Evolutionary conservation across 2,888 invertebrate genomes (phyloP).

Genomic region (Saturnia japonica): DNA sequence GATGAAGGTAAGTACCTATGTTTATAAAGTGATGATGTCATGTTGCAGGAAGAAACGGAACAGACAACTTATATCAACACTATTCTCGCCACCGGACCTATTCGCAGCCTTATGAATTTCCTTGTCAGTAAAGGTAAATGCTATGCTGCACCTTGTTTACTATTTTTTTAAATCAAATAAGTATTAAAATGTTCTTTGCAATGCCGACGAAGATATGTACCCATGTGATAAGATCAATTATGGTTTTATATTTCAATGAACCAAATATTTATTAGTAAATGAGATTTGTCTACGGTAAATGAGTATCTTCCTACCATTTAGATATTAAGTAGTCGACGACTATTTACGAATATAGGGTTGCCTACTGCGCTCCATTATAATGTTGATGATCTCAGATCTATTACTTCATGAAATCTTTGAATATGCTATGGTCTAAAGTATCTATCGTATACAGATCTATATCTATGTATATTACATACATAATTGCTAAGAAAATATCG

Average conservation of each 20-base stretch:
- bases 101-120: slow-evolving; percentile 86
- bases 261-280: neutral
- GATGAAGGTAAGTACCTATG: slow-evolving; percentile 37
- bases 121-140: slow-evolving; percentile 80
- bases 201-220: too few relatives aligned
- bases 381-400: neutral
- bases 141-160: neutral
- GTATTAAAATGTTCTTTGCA: too few relatives aligned
- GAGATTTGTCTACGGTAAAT: too few relatives aligned
- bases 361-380: neutral
- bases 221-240: neutral
- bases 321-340: neutral
- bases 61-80: slow-evolving; percentile 86
- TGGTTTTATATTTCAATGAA: neutral
- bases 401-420: neutral
- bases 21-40: slow-evolving; percentile 46
- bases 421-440: neutral
- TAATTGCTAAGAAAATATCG: too few relatives aligned
- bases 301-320: neutral
- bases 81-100: slow-evolving; percentile 86
- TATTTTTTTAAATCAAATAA: too few relatives aligned
- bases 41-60: slow-evolving; percentile 84
- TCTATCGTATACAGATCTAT: too few relatives aligned
- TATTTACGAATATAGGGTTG: slow-evolving; percentile 3
- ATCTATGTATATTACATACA: too few relatives aligned